Conservation (phyloP, 2,797 vertebrate species). For the Picus viridis region DNA sequence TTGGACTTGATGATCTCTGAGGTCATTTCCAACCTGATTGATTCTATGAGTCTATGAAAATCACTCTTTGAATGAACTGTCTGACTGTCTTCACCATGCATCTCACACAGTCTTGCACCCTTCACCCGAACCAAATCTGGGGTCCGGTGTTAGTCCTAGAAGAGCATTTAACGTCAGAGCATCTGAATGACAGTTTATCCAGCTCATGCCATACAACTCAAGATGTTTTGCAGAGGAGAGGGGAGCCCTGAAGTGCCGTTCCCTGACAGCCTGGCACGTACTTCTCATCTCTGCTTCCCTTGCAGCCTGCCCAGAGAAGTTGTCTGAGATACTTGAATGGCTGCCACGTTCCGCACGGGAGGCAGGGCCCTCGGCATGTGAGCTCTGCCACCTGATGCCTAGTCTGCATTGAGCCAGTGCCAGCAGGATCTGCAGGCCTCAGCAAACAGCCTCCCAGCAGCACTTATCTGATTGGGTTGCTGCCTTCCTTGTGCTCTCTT, state of each 20-base stretch:
- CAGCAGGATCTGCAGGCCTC: neutral
- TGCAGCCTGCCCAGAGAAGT: constrained; percentile 9
- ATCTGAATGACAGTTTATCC: neutral
- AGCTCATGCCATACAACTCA: neutral
- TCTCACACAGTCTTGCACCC: neutral
- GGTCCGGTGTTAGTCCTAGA: neutral
- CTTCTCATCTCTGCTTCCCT: neutral
- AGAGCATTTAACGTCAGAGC: neutral
- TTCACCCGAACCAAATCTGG: neutral
- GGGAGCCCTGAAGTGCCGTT: neutral
- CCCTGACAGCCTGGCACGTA: neutral
- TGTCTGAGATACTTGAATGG: neutral
- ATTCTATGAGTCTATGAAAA: neutral
- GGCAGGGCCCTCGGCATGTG: constrained; percentile 3
- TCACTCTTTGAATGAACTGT: neutral
- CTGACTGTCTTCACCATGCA: neutral
- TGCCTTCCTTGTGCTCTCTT: neutral
- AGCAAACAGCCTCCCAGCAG: neutral
- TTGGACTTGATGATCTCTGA: no score
- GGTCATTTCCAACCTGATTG: neutral
- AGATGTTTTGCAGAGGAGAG: neutral
- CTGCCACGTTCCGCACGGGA: constrained; percentile 5
- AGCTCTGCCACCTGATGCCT: constrained; percentile 41
- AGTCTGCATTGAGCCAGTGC: neutral
- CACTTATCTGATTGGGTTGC: neutral